Evolutionary conservation across 30 jellyfish, hydroid and myxozoan species (phyloP), one percentile per base, ranked within the genome.

Genomic region (Mastigias papua): DNA sequence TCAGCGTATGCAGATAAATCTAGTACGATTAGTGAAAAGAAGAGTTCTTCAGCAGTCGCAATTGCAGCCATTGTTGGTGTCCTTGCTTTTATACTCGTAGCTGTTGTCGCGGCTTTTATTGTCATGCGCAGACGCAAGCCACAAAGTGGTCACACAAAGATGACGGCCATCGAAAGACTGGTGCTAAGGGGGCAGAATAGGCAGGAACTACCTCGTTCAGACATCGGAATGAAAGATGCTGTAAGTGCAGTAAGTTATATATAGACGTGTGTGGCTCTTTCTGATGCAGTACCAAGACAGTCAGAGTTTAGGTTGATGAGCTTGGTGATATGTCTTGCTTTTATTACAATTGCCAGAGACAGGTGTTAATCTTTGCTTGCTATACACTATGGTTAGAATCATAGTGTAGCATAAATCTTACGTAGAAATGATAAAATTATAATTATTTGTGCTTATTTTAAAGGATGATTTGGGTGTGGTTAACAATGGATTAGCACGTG

Each of bases 151-250:
- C 61, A 23, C 20, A 4, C 80, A 6, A 37, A 80, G 26, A 31
- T 80, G 71, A 86, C 89, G 22, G 62, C 73, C 89, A 63, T 84
- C 6, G 95, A 74, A 34, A 28, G 89, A 37, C 61, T 86, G 22
- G 89, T 84, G 17, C 84, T n/a, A 29, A 29, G 96, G 23, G 80
- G 90, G 31, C 65, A 87, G 1, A 78, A 86, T 63, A 87, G 77
- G 58, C 87, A 87, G 25, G 95, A 86, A 22, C 48, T 86, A n/a
- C 74, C 73, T 3, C 82, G 95, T 7, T 74, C 89, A 16, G 95
- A 86, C 27, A 73, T 86, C 5, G 37, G 49, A 76, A 62, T 86
- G 95, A 61, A 69, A 71, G 46, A 48, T 34, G 79, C 50, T 11
- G 96, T 87, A 67, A 57, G 90, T 78, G 2, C 2, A n/a, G 51